Percentiles rank a stretch among this genome's conserved stretches.
These are phyloP conservation scores for Hypanus sabinus DNA, from an alignment of 2,113 vertebrate genomes.

Conservation along the genomic window DNA sequence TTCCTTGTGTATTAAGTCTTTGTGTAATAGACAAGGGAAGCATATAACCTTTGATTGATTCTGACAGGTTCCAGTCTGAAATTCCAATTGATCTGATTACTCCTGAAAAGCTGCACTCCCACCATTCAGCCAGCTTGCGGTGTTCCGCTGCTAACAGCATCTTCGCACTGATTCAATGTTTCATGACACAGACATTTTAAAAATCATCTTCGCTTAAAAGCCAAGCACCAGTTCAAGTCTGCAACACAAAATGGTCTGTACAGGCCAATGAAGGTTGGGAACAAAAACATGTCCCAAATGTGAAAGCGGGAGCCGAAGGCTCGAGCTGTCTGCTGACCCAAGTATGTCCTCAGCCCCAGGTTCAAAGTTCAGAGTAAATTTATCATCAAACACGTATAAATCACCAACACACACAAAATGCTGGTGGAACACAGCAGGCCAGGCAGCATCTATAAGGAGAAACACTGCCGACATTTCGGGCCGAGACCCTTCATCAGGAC, in stretches of 20 bases:
- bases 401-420: too few relatives aligned
- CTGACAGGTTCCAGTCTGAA: not conserved
- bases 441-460: too few relatives aligned
- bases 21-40: not conserved
- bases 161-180: not conserved
- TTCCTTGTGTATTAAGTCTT: not conserved
- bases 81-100: not conserved
- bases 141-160: not conserved
- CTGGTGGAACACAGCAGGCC: too few relatives aligned
- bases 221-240: not conserved
- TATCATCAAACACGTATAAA: too few relatives aligned
- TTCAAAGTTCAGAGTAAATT: too few relatives aligned
- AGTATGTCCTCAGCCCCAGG: too few relatives aligned
- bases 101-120: not conserved
- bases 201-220: not conserved
- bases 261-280: not conserved
- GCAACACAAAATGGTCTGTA: not conserved
- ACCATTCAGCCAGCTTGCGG: not conserved
- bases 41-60: not conserved
- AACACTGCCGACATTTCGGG: too few relatives aligned
- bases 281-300: not conserved
- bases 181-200: not conserved
- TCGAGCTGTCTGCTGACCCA: not conserved
- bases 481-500: too few relatives aligned
- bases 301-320: not conserved